These are phyloP conservation scores for Labeo calbasu DNA, from an alignment of 2,797 vertebrate genomes.

Conservation along the genomic window DNA sequence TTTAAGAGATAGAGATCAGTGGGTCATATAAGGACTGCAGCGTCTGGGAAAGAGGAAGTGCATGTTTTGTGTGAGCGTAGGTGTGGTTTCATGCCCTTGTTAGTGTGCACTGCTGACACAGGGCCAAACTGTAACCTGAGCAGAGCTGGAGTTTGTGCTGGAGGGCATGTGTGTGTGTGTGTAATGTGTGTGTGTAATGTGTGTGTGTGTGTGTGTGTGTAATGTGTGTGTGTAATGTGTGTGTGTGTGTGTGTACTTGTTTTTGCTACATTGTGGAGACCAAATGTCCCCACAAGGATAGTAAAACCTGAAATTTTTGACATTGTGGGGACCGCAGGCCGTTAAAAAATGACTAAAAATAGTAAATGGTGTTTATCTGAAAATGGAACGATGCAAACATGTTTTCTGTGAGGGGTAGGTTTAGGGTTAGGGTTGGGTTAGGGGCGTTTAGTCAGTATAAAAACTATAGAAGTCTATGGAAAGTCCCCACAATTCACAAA, in stretches of 20 bases:
- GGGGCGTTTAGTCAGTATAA: too few species aligned
- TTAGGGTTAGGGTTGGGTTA: too few species aligned
- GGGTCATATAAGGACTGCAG: slow-evolving; percentile 40
- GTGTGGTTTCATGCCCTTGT: slow-evolving; percentile 10
- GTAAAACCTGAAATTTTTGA: too few species aligned
- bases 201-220: neutral
- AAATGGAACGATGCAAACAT: too few species aligned
- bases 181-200: neutral
- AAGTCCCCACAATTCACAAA: too few species aligned
- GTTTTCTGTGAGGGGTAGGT: too few species aligned
- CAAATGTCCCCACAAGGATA: too few species aligned
- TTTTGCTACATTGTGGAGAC: too few species aligned
- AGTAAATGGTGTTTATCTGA: too few species aligned
- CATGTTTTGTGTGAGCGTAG: neutral
- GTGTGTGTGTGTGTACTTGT: neutral
- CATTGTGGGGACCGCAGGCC: too few species aligned
- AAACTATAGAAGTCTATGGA: too few species aligned
- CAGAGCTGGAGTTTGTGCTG: neutral
- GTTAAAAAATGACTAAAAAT: too few species aligned
- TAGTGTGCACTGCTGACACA: neutral
- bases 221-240: neutral
- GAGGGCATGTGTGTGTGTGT: neutral
- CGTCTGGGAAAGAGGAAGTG: slow-evolving; percentile 62
- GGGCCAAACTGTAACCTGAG: slow-evolving; percentile 18
- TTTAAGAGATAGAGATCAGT: neutral